phyloP scores from a whole-genome alignment of 2,888 invertebrate genomes.

The Lampropteryx suffumata region DNA sequence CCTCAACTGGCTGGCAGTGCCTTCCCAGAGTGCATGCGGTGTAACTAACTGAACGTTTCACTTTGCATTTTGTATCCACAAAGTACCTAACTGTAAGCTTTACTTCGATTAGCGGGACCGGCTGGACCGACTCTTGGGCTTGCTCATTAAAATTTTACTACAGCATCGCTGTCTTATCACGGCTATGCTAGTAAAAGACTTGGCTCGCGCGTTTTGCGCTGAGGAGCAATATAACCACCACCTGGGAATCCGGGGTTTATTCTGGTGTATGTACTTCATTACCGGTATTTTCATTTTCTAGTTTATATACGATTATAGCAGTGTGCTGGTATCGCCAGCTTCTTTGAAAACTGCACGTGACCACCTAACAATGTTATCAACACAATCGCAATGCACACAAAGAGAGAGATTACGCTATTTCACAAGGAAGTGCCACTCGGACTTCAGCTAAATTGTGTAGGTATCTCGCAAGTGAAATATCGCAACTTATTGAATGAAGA shows the following conservation, averaged over 20 bases:
- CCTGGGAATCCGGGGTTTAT: slow-evolving; percentile 25
- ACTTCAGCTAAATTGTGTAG: slow-evolving; percentile 21
- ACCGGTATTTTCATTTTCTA: no score
- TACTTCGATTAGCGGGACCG: slow-evolving; percentile 61
- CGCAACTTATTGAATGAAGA: background rate
- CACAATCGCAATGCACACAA: slow-evolving; percentile 14
- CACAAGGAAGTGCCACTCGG: slow-evolving; percentile 48
- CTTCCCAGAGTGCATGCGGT: slow-evolving; percentile 20
- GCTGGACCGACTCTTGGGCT: slow-evolving; percentile 42
- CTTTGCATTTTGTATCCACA: slow-evolving; percentile 52
- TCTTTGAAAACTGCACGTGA: slow-evolving; percentile 7
- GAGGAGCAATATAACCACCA: slow-evolving; percentile 41
- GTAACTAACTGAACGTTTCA: slow-evolving; percentile 32
- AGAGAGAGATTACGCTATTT: slow-evolving; percentile 38
- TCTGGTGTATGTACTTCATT: no score
- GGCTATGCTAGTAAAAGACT: slow-evolving; percentile 38
- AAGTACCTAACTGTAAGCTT: slow-evolving; percentile 53
- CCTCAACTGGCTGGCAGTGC: slow-evolving; percentile 8
- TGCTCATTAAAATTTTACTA: slow-evolving; percentile 71
- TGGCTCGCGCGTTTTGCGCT: slow-evolving; percentile 37
- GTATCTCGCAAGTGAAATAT: background rate
- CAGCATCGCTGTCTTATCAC: slow-evolving; percentile 42
- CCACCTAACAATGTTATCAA: slow-evolving; percentile 7
- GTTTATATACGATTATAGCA: no score
- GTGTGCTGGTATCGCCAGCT: background rate